phyloP scores from a whole-genome alignment of 2,113 vertebrate species.

The Saguinus midas region DNA sequence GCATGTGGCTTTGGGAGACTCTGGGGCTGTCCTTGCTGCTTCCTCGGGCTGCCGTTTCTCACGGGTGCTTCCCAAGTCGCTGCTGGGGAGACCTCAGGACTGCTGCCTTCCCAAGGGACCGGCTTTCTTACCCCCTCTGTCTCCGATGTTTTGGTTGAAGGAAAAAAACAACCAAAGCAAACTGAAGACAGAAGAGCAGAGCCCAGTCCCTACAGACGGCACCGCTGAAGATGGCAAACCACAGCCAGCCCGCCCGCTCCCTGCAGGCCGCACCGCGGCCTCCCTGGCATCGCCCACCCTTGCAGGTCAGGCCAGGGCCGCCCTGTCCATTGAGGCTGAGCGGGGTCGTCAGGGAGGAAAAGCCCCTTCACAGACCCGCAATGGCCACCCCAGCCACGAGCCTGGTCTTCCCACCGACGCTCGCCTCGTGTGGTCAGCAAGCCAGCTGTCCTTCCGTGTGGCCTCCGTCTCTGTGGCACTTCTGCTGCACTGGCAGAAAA shows the following conservation, averaged over 20 bases:
- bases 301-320: neutral
- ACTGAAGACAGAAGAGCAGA: neutral
- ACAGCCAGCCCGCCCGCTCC: neutral
- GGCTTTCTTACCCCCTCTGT: no score
- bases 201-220: no score
- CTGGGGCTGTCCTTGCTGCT: fast-evolving
- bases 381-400: no score
- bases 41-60: neutral
- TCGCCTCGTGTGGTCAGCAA: neutral
- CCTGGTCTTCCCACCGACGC: neutral
- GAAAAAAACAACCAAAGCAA: neutral
- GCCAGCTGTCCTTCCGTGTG: neutral
- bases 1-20: neutral
- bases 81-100: neutral
- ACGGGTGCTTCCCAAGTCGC: fast-evolving
- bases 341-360: no score
- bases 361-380: neutral
- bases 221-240: neutral
- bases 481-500: neutral
- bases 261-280: neutral
- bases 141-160: neutral
- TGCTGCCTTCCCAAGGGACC: neutral
- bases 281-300: neutral
- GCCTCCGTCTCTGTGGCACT: neutral
- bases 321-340: neutral